Evolutionary conservation across 2,797 vertebrate species (phyloP).

Genomic region (Catamblyrhynchus diadema): DNA sequence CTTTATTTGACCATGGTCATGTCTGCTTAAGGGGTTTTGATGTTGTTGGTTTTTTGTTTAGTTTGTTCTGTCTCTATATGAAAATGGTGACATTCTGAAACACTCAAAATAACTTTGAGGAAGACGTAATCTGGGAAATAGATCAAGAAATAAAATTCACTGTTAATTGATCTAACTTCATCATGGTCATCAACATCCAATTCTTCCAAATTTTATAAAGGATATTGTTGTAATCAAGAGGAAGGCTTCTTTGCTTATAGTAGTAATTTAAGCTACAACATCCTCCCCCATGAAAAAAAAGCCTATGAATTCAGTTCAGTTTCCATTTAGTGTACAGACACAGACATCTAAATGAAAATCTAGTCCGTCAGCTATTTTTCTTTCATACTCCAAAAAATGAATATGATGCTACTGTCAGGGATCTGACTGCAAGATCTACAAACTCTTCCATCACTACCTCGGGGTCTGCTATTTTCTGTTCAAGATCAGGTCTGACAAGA

Average conservation of each 20-base stretch:
- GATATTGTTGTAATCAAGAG: neutral
- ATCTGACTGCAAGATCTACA: neutral
- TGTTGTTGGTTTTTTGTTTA: neutral
- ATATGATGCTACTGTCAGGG: neutral
- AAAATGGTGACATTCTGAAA: neutral
- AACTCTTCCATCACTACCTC: neutral
- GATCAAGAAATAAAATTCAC: neutral
- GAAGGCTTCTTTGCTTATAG: neutral
- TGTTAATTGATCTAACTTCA: neutral
- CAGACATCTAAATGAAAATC: constrained; percentile 66
- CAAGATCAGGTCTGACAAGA: neutral
- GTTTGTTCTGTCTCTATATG: neutral
- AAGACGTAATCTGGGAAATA: neutral
- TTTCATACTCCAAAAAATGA: neutral
- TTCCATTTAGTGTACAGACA: neutral
- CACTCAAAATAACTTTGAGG: neutral
- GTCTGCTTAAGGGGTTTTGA: neutral
- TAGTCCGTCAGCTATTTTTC: constrained; percentile 7
- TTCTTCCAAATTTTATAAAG: neutral
- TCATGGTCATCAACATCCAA: neutral
- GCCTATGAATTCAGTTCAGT: neutral
- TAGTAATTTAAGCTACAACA: neutral
- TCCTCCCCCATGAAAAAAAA: rapidly evolving
- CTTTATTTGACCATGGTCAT: neutral
- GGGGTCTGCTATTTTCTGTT: neutral